A percentile compares a stretch with the other conserved stretches of the same genome.
phyloP scores from a whole-genome alignment of 2,113 vertebrate genomes.

The Chrysemys picta region DNA sequence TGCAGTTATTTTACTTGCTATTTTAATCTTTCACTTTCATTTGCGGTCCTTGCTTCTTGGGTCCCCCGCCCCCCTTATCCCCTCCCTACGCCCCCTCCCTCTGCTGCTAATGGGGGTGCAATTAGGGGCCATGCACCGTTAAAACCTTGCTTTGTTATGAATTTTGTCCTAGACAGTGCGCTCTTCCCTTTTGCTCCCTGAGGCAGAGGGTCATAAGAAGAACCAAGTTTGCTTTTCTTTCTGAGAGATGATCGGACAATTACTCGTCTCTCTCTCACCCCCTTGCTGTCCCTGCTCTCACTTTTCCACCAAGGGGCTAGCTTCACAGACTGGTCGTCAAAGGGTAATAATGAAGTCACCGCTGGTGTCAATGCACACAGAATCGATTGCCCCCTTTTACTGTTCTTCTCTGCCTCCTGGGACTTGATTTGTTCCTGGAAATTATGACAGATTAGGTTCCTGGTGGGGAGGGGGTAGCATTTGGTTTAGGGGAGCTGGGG shows the following conservation, averaged over 20 bases:
- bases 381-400: neutral
- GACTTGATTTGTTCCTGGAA: neutral
- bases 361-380: neutral
- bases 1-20: neutral
- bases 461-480: neutral
- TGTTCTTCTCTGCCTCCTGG: neutral
- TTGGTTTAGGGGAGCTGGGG: neutral
- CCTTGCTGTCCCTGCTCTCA: slow-evolving; percentile 46
- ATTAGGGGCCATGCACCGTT: neutral
- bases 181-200: slow-evolving; percentile 19
- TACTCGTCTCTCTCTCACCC: slow-evolving; percentile 37
- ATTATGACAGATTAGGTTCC: neutral
- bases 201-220: slow-evolving; percentile 30
- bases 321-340: neutral
- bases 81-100: neutral
- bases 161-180: neutral
- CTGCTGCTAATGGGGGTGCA: neutral
- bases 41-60: slow-evolving; percentile 13
- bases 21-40: slow-evolving; percentile 47
- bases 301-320: slow-evolving; percentile 29
- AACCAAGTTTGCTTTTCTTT: slow-evolving; percentile 34
- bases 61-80: neutral
- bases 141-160: slow-evolving; percentile 20
- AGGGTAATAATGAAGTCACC: neutral
- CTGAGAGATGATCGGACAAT: slow-evolving; percentile 45